Conservation (phyloP, 2,113 vertebrate species). For the Podocnemis expansa region DNA sequence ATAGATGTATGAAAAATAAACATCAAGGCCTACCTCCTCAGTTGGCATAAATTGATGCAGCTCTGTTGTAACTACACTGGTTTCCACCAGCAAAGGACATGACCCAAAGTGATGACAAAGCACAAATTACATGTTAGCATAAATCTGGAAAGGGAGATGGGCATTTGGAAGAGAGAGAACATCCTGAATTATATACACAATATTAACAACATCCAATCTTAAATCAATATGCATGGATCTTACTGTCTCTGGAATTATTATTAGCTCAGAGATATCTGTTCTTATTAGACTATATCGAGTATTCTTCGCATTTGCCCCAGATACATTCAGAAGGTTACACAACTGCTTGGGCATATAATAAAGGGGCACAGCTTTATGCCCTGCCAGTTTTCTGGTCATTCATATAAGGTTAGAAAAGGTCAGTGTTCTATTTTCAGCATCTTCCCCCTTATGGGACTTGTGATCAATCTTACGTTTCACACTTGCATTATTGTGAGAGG, state of each 20-base stretch:
- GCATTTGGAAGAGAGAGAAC: neutral
- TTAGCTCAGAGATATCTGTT: neutral
- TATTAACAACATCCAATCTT: neutral
- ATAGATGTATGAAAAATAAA: neutral
- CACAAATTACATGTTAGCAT: neutral
- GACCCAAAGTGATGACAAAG: neutral
- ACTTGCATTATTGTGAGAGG: neutral
- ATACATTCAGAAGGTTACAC: accelerated
- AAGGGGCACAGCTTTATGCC: accelerated
- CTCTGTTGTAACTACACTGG: neutral
- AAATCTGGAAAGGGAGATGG: neutral
- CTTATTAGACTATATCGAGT: neutral
- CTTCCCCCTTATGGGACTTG: accelerated
- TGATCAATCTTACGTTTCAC: neutral
- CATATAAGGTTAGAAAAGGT: neutral
- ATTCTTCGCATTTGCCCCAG: neutral
- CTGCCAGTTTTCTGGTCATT: neutral
- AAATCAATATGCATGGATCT: neutral
- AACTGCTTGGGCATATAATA: neutral
- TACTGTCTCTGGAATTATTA: neutral
- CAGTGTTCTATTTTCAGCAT: accelerated
- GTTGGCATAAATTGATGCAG: neutral
- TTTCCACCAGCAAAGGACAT: neutral
- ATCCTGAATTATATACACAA: accelerated
- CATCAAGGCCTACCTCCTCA: neutral